These are phyloP conservation scores for Crotalus horridus DNA, from an alignment of 2,113 vertebrate species.

Conservation along the genomic window DNA sequence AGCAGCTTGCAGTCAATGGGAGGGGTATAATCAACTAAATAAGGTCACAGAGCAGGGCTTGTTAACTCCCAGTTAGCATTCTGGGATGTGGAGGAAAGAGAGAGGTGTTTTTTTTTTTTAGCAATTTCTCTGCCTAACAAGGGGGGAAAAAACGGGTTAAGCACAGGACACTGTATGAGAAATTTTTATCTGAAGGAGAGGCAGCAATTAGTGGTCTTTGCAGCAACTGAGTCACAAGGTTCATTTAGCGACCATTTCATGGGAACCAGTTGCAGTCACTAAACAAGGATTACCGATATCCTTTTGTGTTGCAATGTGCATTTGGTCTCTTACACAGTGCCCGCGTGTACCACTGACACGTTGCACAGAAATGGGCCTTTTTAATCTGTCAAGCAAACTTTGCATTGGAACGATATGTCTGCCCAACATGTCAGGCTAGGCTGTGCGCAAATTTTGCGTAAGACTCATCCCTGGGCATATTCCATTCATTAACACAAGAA, in stretches of 20 bases:
- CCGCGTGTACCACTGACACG: neutral
- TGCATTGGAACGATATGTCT: conserved; percentile 16
- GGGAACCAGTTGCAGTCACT: neutral
- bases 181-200: neutral
- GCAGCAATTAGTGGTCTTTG: neutral
- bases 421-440: conserved; percentile 1
- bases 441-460: conserved; percentile 52
- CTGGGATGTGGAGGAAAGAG: neutral
- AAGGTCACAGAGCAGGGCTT: neutral
- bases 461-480: conserved; percentile 43
- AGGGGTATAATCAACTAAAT: neutral
- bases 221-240: neutral
- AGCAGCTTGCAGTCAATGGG: neutral
- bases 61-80: neutral
- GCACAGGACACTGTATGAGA: neutral
- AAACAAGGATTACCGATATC: neutral
- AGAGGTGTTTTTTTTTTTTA: neutral
- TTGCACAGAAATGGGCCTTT: neutral
- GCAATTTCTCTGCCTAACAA: neutral
- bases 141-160: neutral
- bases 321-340: neutral
- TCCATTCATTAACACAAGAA: conserved; percentile 47
- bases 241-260: neutral
- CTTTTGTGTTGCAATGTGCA: neutral
- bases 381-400: neutral